These are phyloP conservation scores for Coccyzus lansbergi DNA, from an alignment of 2,797 vertebrate species.

Conservation along the genomic window DNA sequence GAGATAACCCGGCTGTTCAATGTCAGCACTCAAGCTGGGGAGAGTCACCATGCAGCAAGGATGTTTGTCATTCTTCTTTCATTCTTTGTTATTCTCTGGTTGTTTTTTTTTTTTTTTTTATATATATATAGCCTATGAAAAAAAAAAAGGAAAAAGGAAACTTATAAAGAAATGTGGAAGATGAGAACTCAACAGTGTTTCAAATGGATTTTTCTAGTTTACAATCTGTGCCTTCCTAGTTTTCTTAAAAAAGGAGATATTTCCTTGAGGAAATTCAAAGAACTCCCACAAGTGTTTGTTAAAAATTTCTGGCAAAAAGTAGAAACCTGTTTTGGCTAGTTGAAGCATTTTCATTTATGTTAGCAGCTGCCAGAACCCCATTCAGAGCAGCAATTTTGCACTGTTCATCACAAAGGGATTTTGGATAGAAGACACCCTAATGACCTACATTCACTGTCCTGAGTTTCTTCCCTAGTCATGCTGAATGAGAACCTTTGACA, in stretches of 20 bases:
- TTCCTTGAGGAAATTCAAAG: neutral
- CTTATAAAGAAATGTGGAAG: neutral
- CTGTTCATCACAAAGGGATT: neutral
- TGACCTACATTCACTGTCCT: neutral
- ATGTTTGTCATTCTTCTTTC: neutral
- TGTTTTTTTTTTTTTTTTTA: too few species aligned
- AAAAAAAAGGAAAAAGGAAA: neutral
- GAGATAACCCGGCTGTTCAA: neutral
- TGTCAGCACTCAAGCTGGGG: neutral
- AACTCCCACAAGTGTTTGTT: accelerated
- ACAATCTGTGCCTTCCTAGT: neutral
- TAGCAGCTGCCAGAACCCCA: neutral
- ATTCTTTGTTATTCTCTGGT: too few species aligned
- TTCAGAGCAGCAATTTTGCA: neutral
- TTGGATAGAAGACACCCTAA: neutral
- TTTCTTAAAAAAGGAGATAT: neutral
- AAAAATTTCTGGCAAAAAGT: neutral
- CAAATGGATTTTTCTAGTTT: neutral
- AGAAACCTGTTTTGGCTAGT: neutral
- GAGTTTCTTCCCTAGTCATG: neutral
- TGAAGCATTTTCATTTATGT: neutral
- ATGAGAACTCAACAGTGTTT: neutral
- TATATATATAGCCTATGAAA: neutral
- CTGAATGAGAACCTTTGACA: neutral
- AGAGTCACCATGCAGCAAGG: neutral